Percentiles rank a stretch among this genome's conserved stretches.
Evolutionary conservation across 2,113 vertebrate genomes (phyloP).

Genomic region (Heterocephalus glaber): DNA sequence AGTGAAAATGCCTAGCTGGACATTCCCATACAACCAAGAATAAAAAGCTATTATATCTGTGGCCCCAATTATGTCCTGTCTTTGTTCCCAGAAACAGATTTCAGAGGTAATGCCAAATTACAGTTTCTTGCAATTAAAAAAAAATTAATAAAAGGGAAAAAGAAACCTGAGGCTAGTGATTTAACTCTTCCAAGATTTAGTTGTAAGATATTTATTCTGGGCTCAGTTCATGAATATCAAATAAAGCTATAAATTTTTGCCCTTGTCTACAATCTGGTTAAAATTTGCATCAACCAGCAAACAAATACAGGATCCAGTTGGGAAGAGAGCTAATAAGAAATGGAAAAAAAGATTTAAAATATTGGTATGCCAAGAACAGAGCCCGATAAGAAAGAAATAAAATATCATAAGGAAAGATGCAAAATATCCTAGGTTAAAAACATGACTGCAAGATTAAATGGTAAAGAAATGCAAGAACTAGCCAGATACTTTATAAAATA

Average conservation of each 20-base stretch:
- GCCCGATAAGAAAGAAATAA: background rate
- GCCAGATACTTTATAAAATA: background rate
- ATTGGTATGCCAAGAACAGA: background rate
- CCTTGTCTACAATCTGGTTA: background rate
- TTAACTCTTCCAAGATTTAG: background rate
- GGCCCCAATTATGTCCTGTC: background rate
- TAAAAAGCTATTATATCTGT: background rate
- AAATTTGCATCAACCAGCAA: background rate
- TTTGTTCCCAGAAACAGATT: constrained; percentile 44
- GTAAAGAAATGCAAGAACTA: background rate
- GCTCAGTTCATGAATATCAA: background rate
- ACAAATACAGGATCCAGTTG: background rate
- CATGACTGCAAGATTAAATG: background rate
- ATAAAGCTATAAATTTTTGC: background rate
- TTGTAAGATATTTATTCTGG: background rate
- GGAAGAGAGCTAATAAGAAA: background rate
- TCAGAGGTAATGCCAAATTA: background rate
- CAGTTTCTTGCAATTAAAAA: background rate
- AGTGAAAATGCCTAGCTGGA: background rate
- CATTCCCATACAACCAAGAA: background rate
- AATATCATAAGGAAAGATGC: background rate
- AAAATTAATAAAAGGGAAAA: background rate
- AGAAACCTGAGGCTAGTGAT: background rate
- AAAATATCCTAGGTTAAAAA: background rate
- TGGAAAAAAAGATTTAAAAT: background rate